Conservation (phyloP, 2,888 invertebrate genomes). For the Scaptomyza flava region DNA sequence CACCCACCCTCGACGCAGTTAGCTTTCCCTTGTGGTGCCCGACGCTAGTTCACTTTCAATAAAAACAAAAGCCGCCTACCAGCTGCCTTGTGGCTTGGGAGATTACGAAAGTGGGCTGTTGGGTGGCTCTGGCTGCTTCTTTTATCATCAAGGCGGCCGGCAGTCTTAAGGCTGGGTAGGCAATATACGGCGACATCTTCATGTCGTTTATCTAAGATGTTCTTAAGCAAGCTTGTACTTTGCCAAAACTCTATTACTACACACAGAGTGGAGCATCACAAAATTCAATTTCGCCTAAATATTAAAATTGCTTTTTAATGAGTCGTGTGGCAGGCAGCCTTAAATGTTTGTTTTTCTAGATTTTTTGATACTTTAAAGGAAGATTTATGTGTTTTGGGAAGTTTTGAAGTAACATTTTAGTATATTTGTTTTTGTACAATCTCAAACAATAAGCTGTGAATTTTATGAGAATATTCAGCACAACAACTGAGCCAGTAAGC, state of each 20-base stretch:
- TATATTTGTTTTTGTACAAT: too few species aligned
- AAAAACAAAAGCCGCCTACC: slow-evolving; percentile 43
- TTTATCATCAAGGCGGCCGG: not conserved
- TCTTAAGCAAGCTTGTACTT: slow-evolving; percentile 42
- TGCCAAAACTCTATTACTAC: slow-evolving; percentile 36
- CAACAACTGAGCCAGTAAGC: too few species aligned
- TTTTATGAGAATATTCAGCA: too few species aligned
- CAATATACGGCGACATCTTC: slow-evolving; percentile 44
- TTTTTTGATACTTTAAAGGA: not conserved
- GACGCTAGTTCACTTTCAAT: slow-evolving; percentile 56
- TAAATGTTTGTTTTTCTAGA: not conserved
- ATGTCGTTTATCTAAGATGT: slow-evolving; percentile 57
- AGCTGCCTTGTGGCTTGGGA: not conserved
- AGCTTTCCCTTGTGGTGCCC: slow-evolving; percentile 11
- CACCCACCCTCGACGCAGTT: not conserved
- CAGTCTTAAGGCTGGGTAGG: not conserved
- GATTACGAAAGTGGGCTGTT: not conserved
- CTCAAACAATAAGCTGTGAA: too few species aligned
- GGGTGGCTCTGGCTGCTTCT: not conserved
- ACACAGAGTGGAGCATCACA: slow-evolving; percentile 4
- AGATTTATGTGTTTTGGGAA: not conserved
- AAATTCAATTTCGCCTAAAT: slow-evolving; percentile 1
- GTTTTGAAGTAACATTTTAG: too few species aligned
- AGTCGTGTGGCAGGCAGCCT: not conserved
- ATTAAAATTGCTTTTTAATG: not conserved